These are phyloP conservation scores for Myrmecobius fasciatus DNA, from an alignment of 2,113 vertebrate species.

Conservation along the genomic window DNA sequence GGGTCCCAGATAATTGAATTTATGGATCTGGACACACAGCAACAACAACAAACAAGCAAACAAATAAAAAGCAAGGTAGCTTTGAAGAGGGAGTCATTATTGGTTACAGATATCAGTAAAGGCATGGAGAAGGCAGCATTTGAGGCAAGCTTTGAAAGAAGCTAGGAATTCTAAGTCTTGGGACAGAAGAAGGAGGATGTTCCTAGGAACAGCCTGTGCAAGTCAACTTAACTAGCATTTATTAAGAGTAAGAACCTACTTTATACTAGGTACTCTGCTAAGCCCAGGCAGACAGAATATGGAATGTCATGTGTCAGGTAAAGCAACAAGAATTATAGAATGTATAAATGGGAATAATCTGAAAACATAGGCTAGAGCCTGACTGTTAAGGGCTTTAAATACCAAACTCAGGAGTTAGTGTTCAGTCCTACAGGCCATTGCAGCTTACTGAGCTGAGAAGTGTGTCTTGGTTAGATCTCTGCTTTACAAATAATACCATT, in stretches of 20 bases:
- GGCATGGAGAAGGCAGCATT: not conserved
- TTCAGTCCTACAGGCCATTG: not conserved
- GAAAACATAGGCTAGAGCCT: not conserved
- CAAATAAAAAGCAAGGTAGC: not conserved
- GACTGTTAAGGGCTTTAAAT: not conserved
- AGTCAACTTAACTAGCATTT: not conserved
- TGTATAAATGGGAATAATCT: not conserved
- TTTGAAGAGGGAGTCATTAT: not conserved
- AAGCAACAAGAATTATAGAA: not conserved
- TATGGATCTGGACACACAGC: no score
- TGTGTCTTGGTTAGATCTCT: not conserved
- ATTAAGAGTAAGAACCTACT: not conserved
- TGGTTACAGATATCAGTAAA: not conserved
- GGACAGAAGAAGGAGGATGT: not conserved
- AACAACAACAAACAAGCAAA: not conserved
- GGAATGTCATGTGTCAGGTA: not conserved
- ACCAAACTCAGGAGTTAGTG: not conserved
- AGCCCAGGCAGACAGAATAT: not conserved
- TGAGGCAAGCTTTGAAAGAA: not conserved
- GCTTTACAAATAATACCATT: not conserved
- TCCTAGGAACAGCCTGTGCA: not conserved
- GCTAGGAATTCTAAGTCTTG: not conserved
- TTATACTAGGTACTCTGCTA: not conserved
- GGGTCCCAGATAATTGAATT: no score
- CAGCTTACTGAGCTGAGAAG: not conserved